Evolutionary conservation across 2,888 invertebrate genomes (phyloP), one percentile per base, ranked within the genome.

Genomic region (Helleia helle): DNA sequence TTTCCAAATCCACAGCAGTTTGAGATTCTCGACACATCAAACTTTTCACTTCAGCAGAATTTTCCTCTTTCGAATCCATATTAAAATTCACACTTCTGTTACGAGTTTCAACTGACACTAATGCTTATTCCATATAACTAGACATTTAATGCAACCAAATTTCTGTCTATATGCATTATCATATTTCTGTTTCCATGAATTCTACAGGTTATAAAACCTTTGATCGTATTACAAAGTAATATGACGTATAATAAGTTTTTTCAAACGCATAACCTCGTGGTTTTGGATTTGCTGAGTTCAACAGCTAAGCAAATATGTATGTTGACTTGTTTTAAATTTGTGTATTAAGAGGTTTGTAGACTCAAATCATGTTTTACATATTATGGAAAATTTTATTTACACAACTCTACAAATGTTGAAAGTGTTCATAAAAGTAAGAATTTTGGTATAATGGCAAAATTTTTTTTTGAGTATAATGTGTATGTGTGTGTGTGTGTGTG

Each of bases 161-260:
- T 46, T 42, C 38, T 36, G 40, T 43, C 31, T 30, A 41, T 36
- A 28, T 40, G 27, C 27, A 30, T 26, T 28, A 22, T 46, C 46
- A 24, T 40, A 45, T 45, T 45, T 28, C 45, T 15, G 22, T 18
- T 18, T 2, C 8, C 7, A 3, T 12, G 6, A 9, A 34, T 12
- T 22, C 22, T 22, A 9, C 12, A 12, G 12, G 22, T 12, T 18
- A 6, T 9, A 7, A 9, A 6, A 22, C 34, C 34, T 22, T 18
- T 11, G 11, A 8, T 22, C 18, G 12, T 43, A 28, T 37, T 24
- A n/a, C 30, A 2, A 14, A 22, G 29, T 3, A 13, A 29, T 43
- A 40, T 27, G 40, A 27, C 34, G 13, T 24, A 22, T 6, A 40
- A 22, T 34, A 34, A 31, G 34, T 5, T 1, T 13, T 29, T 8